Evolutionary conservation across 2,113 vertebrate species (phyloP).

Genomic region (Corythornis cristatus): DNA sequence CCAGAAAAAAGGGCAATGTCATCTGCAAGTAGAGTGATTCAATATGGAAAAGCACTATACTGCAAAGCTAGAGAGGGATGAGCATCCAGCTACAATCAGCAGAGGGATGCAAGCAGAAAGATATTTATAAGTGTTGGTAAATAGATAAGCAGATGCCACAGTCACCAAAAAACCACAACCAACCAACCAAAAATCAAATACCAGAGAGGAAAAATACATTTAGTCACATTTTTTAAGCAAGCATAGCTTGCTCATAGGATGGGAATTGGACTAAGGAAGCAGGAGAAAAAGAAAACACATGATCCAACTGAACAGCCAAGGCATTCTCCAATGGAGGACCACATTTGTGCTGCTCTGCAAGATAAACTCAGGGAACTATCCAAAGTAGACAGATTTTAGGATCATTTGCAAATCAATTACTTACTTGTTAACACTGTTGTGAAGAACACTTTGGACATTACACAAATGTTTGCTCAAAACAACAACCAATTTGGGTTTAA

Average conservation of each 20-base stretch:
- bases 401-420: slow-evolving; percentile 20
- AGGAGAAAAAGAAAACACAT: not conserved
- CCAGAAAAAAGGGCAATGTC: not conserved
- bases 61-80: not conserved
- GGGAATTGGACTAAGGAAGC: not conserved
- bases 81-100: not conserved
- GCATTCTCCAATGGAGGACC: not conserved
- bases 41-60: not conserved
- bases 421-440: not conserved
- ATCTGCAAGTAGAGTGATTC: not conserved
- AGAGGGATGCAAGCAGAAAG: not conserved
- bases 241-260: not conserved
- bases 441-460: not conserved
- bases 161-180: not conserved
- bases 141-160: not conserved
- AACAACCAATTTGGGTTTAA: not conserved
- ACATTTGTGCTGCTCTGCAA: not conserved
- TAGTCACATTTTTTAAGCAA: not conserved
- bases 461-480: not conserved
- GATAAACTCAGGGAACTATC: not conserved
- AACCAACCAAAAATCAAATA: not conserved
- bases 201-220: not conserved
- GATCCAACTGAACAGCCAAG: not conserved
- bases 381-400: slow-evolving; percentile 13
- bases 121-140: not conserved